phyloP scores from a whole-genome alignment of 2,888 invertebrate genomes.

The Schizotus pectinicornis region DNA sequence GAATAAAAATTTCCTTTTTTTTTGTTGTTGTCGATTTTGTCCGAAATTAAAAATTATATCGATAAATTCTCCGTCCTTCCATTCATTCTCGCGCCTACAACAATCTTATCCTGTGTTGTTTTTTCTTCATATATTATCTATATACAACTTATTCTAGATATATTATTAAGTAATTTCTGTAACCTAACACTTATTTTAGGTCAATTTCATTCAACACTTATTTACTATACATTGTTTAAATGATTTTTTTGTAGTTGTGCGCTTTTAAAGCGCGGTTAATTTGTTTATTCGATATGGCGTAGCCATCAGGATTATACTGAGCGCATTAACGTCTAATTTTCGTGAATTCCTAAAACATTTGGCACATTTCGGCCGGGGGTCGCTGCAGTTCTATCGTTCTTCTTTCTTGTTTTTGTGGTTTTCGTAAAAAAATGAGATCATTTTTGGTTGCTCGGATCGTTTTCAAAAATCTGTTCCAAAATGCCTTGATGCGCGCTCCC shows the following conservation, averaged over 20 bases:
- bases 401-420: not conserved
- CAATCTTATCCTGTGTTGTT: conserved; percentile 33
- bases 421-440: not conserved
- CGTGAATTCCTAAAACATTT: conserved; percentile 35
- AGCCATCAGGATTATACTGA: conserved; percentile 51
- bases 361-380: conserved; percentile 40
- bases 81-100: conserved; percentile 36
- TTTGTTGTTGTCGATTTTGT: not conserved
- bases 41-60: conserved; percentile 31
- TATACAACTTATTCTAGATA: conserved; percentile 40
- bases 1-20: conserved; percentile 14
- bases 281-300: conserved; percentile 51
- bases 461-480: too few species aligned
- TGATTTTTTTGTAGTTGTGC: conserved; percentile 51
- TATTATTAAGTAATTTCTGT: conserved; percentile 23
- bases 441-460: too few species aligned
- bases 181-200: conserved; percentile 36
- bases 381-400: not conserved
- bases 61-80: conserved; percentile 36
- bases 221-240: conserved; percentile 52
- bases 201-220: conserved; percentile 33
- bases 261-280: conserved; percentile 56
- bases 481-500: not conserved
- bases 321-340: conserved; percentile 36
- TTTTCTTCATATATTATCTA: conserved; percentile 32